Evolutionary conservation across 2,797 vertebrate genomes (phyloP).

Genomic region (Pipistrellus kuhlii): DNA sequence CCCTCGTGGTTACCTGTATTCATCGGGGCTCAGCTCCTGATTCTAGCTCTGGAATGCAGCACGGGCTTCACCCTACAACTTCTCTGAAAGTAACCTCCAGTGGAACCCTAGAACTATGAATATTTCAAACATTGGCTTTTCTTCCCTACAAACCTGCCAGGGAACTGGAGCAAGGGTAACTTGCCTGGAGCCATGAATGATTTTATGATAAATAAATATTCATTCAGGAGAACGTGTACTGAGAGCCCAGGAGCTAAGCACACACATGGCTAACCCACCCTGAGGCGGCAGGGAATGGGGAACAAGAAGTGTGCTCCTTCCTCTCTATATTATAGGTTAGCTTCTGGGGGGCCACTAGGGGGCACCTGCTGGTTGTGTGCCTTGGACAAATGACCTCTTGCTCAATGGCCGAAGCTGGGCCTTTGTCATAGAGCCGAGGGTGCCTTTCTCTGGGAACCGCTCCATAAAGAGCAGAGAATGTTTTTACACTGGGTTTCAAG

Average conservation of each 20-base stretch:
- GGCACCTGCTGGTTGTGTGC: too few relatives aligned
- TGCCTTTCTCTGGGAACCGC: neutral
- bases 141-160: neutral
- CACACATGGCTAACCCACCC: fast-evolving
- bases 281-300: neutral
- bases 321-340: neutral
- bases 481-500: slow-evolving; percentile 10
- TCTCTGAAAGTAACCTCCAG: neutral
- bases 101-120: neutral
- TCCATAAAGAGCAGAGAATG: neutral
- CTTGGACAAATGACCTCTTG: neutral
- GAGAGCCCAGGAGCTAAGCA: neutral
- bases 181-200: neutral
- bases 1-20: neutral
- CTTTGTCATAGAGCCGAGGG: neutral
- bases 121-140: neutral
- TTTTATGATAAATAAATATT: slow-evolving; percentile 23
- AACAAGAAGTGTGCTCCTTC: neutral
- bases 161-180: neutral
- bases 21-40: neutral
- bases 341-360: neutral
- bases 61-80: neutral
- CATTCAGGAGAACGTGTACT: neutral
- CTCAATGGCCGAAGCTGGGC: neutral
- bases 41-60: neutral